Conservation (phyloP, 2,113 vertebrate species). For the Passer domesticus region DNA sequence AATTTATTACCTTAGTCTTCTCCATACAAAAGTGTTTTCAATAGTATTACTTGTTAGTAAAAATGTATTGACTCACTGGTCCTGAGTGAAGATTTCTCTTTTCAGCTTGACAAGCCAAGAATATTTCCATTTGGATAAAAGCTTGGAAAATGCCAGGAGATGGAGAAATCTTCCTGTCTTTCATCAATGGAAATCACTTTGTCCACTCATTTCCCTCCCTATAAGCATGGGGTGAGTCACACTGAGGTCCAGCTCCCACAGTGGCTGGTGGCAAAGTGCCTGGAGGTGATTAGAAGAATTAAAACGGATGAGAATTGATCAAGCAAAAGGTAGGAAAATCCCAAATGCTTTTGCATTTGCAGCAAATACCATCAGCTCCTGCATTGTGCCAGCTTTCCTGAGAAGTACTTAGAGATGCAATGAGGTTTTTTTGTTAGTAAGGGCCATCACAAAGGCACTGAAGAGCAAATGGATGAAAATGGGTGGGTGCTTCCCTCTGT, state of each 20-base stretch:
- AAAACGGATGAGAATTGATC: not conserved
- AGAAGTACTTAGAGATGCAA: not conserved
- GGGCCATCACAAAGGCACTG: not conserved
- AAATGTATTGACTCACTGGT: not conserved
- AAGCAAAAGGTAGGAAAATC: not conserved
- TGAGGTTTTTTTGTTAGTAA: not conserved
- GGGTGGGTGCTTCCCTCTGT: not conserved
- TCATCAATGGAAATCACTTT: not conserved
- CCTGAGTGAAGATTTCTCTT: not conserved
- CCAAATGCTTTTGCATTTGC: not conserved
- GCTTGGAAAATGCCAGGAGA: not conserved
- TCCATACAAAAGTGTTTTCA: not conserved
- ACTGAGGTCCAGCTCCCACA: not conserved
- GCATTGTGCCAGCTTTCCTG: not conserved
- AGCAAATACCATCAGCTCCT: not conserved
- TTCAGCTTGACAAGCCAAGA: not conserved
- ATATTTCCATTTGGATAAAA: not conserved
- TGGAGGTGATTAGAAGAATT: not conserved
- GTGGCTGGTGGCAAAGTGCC: not conserved
- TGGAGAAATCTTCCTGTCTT: not conserved
- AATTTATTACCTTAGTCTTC: not conserved
- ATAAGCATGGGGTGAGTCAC: not conserved
- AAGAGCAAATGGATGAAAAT: not conserved
- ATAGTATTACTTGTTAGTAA: not conserved
- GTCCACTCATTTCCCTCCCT: not conserved